Evolutionary conservation across 2,888 invertebrate genomes (phyloP), one percentile per base, ranked within the genome.

Genomic region (Odontothrips loti): DNA sequence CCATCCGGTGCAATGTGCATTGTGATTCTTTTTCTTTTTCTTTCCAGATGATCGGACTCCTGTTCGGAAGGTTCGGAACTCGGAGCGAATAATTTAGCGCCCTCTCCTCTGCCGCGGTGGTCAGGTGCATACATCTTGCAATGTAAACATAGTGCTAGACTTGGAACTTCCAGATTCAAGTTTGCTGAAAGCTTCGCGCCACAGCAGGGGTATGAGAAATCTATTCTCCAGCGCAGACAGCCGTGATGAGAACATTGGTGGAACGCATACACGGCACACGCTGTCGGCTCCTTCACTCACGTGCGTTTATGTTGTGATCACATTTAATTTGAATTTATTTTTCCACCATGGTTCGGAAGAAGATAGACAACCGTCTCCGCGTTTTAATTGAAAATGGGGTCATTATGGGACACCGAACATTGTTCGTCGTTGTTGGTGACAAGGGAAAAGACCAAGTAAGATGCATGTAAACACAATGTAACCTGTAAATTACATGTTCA

Each of bases 381-480:
- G 92, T 96, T 34, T 91, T 99, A 89, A 98, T 99, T 86, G 99
- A 99, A 89, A 98, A 98, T 93, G 98, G 98, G 47, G 96, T 98
- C 79, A 92, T 93, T 85, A 87, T 92, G 80, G 94, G 95, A 1
- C 98, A 99, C 86, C 91, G 99, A 81, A 96, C 97, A 4, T 92
- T 99, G 92, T 96, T 99, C 88, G 92, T 97, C 79, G 90, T 99
- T 80, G 96, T 99, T 63, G 99, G 99, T 2, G 97, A 99, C 86
- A 98, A 98, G 89, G 95, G 95, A 27, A 91, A 94, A 87, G 98
- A 99, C 89, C 98, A 99, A 90, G 97, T 96, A 88, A 85, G 85
- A 83, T 79, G 47, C 79, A 34, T 79, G 43, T 47, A 79, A 75
- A 78, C 43, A 78, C 47, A 17, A 43, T n/a, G 68, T 80, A 20